Percentiles rank a stretch among this genome's conserved stretches.
phyloP scores from a whole-genome alignment of 2,888 invertebrate species.

The Caenorhabditis zanzibari region DNA sequence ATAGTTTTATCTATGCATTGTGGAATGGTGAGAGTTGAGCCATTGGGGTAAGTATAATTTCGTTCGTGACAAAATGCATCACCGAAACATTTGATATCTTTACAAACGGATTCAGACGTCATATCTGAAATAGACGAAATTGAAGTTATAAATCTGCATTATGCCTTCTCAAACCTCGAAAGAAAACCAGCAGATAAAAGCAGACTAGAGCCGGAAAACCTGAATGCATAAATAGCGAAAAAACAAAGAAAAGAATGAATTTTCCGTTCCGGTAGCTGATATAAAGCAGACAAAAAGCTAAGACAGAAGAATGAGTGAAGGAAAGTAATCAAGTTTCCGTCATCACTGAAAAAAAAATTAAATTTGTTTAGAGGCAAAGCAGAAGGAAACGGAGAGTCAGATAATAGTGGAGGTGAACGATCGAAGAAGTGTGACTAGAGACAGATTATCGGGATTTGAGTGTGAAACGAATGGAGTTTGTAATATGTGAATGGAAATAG shows the following conservation, averaged over 20 bases:
- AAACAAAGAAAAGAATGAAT: conserved; percentile 6
- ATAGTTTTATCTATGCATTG: conserved; percentile 38
- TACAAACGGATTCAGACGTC: conserved; percentile 21
- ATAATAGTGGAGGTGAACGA: not conserved
- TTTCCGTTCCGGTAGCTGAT: not conserved
- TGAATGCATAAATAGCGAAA: conserved; percentile 16
- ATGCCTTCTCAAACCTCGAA: not conserved
- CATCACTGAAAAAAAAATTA: conserved; percentile 20
- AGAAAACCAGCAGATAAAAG: not conserved
- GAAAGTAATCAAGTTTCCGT: conserved; percentile 29
- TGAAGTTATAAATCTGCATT: no score
- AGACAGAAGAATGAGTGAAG: not conserved
- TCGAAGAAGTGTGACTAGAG: not conserved
- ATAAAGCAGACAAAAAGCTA: conserved; percentile 14
- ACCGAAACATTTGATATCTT: conserved; percentile 48
- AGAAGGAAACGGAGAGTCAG: not conserved
- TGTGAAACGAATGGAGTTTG: not conserved
- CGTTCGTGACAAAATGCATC: conserved; percentile 45
- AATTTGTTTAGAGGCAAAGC: not conserved
- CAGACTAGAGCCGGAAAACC: conserved; percentile 10
- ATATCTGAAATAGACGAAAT: conserved; percentile 16
- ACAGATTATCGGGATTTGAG: not conserved
- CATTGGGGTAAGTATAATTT: not conserved
- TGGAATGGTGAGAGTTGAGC: not conserved
- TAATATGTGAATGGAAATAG: not conserved